Evolutionary conservation across 2,113 vertebrate species (phyloP), one percentile per base, ranked within the genome.

Genomic region (Pachyramphus minor): DNA sequence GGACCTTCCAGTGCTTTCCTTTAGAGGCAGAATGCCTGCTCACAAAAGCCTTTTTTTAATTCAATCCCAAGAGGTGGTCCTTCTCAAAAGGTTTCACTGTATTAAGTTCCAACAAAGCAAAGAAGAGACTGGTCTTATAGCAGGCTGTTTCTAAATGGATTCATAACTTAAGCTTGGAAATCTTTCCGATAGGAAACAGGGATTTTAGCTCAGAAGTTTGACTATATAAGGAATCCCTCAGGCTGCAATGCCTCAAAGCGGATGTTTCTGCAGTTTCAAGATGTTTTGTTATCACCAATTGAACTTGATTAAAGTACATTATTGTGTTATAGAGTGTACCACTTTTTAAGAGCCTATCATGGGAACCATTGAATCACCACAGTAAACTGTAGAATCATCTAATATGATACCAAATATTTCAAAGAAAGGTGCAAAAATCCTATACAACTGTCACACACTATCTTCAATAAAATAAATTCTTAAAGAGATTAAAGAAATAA

Each of bases 21-120:
- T 86, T 44, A 69, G 59, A 84, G 41, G 64, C 28, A 92, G 75
- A 96, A 80, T 2, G 19, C 55, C 53, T 85, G 39, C 22, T 87
- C 62, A 95, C 73, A 93, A 90, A 95, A 78, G 62, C 23, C 27
- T 87, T 87, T 93, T 63, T 83, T 15, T 23, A 85, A 94, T 89
- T 96, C 73, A 96, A 0, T 69, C 42, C 45, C 66, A 79, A 93
- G 58, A 93, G 55, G 86, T 66, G 59, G 72, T 87, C 62, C 45
- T 96, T 55, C 80, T 68, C 76, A 66, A 96, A 95, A 90, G 11
- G 35, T 79, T 95, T 93, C 90, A 88, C 58, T 72, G 52, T 92
- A 85, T 90, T 85, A 92, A 93, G 58, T 88, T 91, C 69, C 95
- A 94, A 92, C 25, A 89, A 91, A 96, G 67, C 49, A 92, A 95